These are phyloP conservation scores for Acyrthosiphon pisum DNA, from an alignment of 1,140 invertebrate species.

Conservation along the genomic window DNA sequence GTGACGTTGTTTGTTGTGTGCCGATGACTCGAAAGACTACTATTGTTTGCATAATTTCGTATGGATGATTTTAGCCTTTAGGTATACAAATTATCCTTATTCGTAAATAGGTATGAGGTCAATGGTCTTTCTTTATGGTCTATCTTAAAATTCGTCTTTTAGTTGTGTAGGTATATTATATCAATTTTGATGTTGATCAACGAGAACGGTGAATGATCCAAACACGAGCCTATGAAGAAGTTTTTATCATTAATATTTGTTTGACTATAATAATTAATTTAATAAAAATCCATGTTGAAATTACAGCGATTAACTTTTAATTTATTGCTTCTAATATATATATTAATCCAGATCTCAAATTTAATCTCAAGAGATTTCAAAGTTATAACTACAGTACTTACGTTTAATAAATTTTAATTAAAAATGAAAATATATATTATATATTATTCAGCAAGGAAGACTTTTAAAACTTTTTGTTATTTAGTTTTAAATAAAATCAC, in stretches of 20 bases:
- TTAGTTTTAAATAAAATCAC: conserved; percentile 5
- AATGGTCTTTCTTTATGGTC: conserved; percentile 30
- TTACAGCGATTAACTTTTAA: not conserved
- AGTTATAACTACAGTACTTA: not conserved
- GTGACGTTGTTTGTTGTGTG: conserved; percentile 15
- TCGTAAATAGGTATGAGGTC: conserved; percentile 40
- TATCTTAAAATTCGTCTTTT: conserved; percentile 21
- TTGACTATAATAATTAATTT: not conserved
- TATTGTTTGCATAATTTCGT: conserved; percentile 30
- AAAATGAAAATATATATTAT: not conserved
- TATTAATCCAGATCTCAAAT: not conserved
- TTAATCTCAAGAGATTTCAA: not conserved
- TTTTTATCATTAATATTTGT: not conserved
- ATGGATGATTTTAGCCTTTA: conserved; percentile 23
- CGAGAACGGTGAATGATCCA: not conserved
- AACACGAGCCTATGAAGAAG: not conserved
- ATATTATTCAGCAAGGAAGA: not conserved
- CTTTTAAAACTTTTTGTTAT: conserved; percentile 5
- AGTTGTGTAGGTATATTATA: not conserved
- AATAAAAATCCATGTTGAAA: not conserved
- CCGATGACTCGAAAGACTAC: conserved; percentile 34
- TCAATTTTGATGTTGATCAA: not conserved
- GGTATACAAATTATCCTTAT: conserved; percentile 35
- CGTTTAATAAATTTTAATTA: conserved; percentile 36
- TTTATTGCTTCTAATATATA: not conserved